Conservation (phyloP, 1,140 invertebrate genomes). For the Wasmannia auropunctata region DNA sequence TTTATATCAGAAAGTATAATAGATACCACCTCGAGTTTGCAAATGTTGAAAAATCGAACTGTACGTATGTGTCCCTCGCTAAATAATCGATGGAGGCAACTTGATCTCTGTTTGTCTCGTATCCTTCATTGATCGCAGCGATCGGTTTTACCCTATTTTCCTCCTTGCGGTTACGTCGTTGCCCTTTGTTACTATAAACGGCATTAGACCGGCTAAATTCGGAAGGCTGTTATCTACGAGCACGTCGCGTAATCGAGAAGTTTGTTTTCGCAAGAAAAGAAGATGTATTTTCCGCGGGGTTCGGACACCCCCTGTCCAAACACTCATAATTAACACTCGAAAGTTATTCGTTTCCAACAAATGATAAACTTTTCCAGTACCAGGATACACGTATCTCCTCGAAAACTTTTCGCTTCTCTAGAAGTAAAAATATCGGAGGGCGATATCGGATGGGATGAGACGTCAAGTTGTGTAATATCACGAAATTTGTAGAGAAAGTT, state of each 20-base stretch:
- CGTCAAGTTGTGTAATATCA: not conserved
- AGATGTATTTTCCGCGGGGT: not conserved
- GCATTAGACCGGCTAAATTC: not conserved
- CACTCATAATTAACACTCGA: not conserved
- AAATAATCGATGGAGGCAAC: slow-evolving; percentile 31
- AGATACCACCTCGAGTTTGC: not conserved
- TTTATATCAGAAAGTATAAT: too few relatives aligned
- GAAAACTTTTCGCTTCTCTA: not conserved
- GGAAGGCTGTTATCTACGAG: not conserved
- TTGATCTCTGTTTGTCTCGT: slow-evolving; percentile 36
- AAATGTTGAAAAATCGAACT: not conserved
- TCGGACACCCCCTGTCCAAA: not conserved
- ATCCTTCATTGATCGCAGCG: not conserved
- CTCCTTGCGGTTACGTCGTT: not conserved
- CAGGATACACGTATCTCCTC: not conserved
- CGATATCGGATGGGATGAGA: not conserved
- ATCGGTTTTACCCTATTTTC: slow-evolving; percentile 13
- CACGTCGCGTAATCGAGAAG: not conserved
- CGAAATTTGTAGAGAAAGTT: not conserved
- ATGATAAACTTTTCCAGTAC: slow-evolving; percentile 16
- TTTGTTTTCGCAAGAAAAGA: not conserved
- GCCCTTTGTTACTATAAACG: not conserved
- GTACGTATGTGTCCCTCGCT: not conserved
- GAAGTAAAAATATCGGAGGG: slow-evolving; percentile 13
- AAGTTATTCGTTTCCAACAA: not conserved